These are phyloP conservation scores for Thymelicus lineola DNA, from an alignment of 2,888 invertebrate species.

Conservation along the genomic window DNA sequence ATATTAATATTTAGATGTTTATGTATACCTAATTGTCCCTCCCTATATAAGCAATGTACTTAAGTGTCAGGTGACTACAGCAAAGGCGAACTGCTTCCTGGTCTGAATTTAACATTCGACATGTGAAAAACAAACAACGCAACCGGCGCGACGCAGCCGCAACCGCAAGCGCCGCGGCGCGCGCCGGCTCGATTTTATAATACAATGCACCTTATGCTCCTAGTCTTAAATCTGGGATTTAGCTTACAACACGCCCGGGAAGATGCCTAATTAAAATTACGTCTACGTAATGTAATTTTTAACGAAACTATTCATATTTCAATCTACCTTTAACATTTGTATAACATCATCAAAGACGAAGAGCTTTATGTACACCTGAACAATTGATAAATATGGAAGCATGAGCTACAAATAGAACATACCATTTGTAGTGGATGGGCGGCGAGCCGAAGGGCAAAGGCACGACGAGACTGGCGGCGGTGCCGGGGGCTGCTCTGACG, in stretches of 20 bases:
- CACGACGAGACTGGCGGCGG: constrained; percentile 59
- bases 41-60: constrained; percentile 43
- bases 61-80: constrained; percentile 63
- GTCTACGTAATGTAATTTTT: constrained; percentile 22
- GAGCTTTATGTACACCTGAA: constrained; percentile 25
- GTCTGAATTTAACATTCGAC: constrained; percentile 80
- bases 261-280: constrained; percentile 27
- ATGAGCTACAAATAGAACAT: constrained; percentile 54
- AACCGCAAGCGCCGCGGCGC: constrained; percentile 25
- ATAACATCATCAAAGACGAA: constrained; percentile 31
- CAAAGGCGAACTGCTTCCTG: constrained; percentile 64
- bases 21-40: too few species aligned
- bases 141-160: constrained; percentile 56
- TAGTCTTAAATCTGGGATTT: constrained; percentile 39
- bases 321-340: constrained; percentile 16
- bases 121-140: constrained; percentile 80
- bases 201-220: constrained; percentile 46
- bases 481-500: constrained; percentile 70
- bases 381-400: constrained; percentile 39
- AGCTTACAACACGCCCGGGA: background rate
- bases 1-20: too few species aligned
- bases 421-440: constrained; percentile 76
- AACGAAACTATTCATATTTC: background rate
- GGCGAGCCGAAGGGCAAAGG: constrained; percentile 69
- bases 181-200: constrained; percentile 30